These are phyloP conservation scores for Branchipolynoe longqiensis DNA, from an alignment of 2,888 invertebrate species.

Conservation along the genomic window DNA sequence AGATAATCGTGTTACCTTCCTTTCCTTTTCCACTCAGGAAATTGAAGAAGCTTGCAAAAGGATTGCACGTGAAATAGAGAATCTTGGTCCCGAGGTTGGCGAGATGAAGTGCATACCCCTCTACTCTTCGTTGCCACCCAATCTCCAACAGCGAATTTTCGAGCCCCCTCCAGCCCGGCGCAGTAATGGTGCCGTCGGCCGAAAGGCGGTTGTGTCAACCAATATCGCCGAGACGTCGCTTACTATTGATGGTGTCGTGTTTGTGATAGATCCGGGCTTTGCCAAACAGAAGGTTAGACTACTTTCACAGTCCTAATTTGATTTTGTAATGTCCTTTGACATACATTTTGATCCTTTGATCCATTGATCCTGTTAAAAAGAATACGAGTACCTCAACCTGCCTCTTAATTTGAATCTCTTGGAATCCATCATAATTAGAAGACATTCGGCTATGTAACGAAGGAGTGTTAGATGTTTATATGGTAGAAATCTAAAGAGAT, in stretches of 20 bases:
- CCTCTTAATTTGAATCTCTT: too few relatives aligned
- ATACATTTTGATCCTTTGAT: too few relatives aligned
- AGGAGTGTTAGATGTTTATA: too few relatives aligned
- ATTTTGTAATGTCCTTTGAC: too few relatives aligned
- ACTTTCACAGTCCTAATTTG: too few relatives aligned
- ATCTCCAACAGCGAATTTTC: constrained; percentile 97
- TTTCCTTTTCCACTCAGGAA: constrained; percentile 84
- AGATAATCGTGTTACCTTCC: too few relatives aligned
- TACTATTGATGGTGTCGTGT: constrained; percentile 99
- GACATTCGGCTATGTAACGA: too few relatives aligned
- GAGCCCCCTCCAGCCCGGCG: constrained; percentile 96
- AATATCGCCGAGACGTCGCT: constrained; percentile 99
- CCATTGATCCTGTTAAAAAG: too few relatives aligned
- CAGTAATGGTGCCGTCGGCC: constrained; percentile 92
- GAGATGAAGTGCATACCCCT: constrained; percentile 98
- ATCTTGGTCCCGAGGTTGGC: constrained; percentile 97
- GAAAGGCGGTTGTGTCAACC: constrained; percentile 97
- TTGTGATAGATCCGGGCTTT: constrained; percentile 99
- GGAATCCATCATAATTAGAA: too few relatives aligned
- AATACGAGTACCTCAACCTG: too few relatives aligned
- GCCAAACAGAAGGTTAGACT: constrained; percentile 96
- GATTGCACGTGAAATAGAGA: constrained; percentile 97
- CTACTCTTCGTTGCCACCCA: constrained; percentile 98
- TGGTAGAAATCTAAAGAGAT: too few relatives aligned
- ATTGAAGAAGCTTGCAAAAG: constrained; percentile 99